Percentiles rank a stretch among this genome's conserved stretches.
phyloP scores from a whole-genome alignment of 2,888 invertebrate genomes.

The Apantesis nais region DNA sequence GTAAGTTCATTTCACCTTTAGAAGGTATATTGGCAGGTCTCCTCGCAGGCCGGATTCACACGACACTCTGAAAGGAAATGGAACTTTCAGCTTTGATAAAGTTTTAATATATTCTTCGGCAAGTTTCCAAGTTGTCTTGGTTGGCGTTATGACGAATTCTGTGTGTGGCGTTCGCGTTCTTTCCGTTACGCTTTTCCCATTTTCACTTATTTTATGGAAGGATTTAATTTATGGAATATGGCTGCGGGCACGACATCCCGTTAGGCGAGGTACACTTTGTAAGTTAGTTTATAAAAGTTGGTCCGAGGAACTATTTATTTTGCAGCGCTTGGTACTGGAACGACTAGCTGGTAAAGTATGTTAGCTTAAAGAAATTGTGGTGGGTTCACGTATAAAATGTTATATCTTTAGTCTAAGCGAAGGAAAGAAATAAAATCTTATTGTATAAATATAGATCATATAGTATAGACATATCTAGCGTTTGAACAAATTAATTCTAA shows the following conservation, averaged over 20 bases:
- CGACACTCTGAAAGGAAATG: slow-evolving; percentile 70
- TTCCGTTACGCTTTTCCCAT: slow-evolving; percentile 54
- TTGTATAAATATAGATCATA: not conserved
- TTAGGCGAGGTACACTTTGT: slow-evolving; percentile 43
- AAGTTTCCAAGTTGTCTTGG: slow-evolving; percentile 74
- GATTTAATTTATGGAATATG: slow-evolving; percentile 59
- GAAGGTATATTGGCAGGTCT: slow-evolving; percentile 32
- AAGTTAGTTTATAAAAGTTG: slow-evolving; percentile 48
- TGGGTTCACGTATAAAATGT: not conserved
- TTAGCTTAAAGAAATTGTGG: slow-evolving; percentile 2
- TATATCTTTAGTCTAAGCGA: not conserved
- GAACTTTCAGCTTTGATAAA: slow-evolving; percentile 83
- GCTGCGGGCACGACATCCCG: slow-evolving; percentile 42
- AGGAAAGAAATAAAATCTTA: not conserved
- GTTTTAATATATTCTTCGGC: slow-evolving; percentile 85
- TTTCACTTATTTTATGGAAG: slow-evolving; percentile 52
- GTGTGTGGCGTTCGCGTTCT: slow-evolving; percentile 54
- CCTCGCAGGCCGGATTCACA: slow-evolving; percentile 55
- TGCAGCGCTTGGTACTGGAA: slow-evolving; percentile 14
- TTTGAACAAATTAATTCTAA: not conserved
- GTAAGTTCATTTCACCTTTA: slow-evolving; percentile 58
- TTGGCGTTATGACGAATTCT: slow-evolving; percentile 73
- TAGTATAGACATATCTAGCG: too few relatives aligned
- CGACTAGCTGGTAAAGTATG: not conserved
- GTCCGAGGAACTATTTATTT: slow-evolving; percentile 39